phyloP scores from a whole-genome alignment of 2,113 vertebrate species.

The Corythornis madagascariensis region DNA sequence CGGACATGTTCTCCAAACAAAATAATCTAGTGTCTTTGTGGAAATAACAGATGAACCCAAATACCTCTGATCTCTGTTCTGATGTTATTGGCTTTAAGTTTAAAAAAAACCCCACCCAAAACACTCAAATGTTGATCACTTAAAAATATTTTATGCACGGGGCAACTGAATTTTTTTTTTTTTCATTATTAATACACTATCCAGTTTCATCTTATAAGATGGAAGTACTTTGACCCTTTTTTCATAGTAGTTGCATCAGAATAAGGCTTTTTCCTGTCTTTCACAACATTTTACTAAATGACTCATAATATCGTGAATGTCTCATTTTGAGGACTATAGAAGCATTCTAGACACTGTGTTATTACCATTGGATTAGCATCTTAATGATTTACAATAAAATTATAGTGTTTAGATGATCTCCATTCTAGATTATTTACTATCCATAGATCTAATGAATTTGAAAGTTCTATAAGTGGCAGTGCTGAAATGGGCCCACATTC shows the following conservation, averaged over 20 bases:
- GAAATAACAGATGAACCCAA: not conserved
- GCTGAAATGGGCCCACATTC: not conserved
- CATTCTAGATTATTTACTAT: not conserved
- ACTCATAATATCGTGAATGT: not conserved
- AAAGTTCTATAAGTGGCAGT: not conserved
- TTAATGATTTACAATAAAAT: not conserved
- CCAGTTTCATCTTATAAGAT: not conserved
- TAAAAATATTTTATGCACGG: not conserved
- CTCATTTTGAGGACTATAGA: slow-evolving; percentile 42
- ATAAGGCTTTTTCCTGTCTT: slow-evolving; percentile 47
- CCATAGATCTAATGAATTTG: not conserved
- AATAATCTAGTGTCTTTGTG: not conserved
- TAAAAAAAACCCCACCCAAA: not conserved
- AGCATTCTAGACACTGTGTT: not conserved
- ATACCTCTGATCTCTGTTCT: not conserved
- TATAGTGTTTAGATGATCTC: not conserved
- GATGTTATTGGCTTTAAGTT: not conserved
- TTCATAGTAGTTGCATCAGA: slow-evolving; percentile 66
- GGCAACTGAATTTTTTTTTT: not conserved
- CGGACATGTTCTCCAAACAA: not conserved
- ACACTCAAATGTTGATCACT: not conserved
- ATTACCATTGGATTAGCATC: not conserved
- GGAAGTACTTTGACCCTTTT: not conserved
- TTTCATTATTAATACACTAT: not conserved
- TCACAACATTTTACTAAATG: slow-evolving; percentile 35